Percentiles rank a stretch among this genome's conserved stretches.
These are phyloP conservation scores for Elegia similella DNA, from an alignment of 2,888 invertebrate species.

Conservation along the genomic window DNA sequence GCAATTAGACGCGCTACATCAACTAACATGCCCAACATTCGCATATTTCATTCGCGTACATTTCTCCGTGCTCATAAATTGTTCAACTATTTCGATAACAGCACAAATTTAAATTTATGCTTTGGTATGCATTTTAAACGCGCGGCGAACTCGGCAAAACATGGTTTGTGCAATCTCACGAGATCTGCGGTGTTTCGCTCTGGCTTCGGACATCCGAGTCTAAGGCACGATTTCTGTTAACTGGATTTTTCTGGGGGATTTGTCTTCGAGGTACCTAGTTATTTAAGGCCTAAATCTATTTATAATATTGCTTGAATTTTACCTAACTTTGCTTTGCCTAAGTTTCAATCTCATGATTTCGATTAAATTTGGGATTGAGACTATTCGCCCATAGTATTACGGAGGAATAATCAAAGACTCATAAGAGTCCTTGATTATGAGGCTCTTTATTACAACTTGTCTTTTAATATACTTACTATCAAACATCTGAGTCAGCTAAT, in stretches of 20 bases:
- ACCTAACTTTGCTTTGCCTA: too few relatives aligned
- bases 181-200: conserved; percentile 50
- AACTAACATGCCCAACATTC: conserved; percentile 46
- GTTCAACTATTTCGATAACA: conserved; percentile 74
- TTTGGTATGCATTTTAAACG: conserved; percentile 67
- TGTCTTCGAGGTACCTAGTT: background rate
- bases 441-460: too few relatives aligned
- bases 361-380: too few relatives aligned
- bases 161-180: conserved; percentile 65
- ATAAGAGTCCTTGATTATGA: too few relatives aligned
- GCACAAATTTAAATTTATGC: conserved; percentile 75
- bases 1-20: conserved; percentile 45
- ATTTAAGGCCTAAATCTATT: background rate
- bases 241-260: background rate
- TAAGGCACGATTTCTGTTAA: background rate
- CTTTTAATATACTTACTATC: too few relatives aligned
- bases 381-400: too few relatives aligned
- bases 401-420: too few relatives aligned
- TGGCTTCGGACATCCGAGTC: conserved; percentile 37
- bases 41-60: conserved; percentile 61
- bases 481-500: too few relatives aligned
- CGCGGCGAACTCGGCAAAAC: conserved; percentile 64
- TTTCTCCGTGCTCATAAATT: conserved; percentile 66
- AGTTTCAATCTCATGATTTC: too few relatives aligned
- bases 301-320: too few relatives aligned